These are phyloP conservation scores for Tillus elongatus DNA, from an alignment of 2,888 invertebrate species.

Conservation along the genomic window DNA sequence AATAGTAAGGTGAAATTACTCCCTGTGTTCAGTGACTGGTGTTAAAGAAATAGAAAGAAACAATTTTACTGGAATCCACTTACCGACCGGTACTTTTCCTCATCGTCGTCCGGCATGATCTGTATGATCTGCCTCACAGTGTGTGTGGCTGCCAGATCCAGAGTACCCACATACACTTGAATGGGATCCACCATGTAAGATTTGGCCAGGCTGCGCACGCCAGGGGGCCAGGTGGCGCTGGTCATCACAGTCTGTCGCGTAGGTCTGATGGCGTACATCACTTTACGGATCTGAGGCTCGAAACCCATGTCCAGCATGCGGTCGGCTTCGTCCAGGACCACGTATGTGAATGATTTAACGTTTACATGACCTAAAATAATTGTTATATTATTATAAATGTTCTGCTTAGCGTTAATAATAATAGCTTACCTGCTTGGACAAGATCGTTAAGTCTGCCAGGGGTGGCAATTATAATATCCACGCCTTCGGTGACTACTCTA, in stretches of 20 bases:
- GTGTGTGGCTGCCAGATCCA: conserved; percentile 83
- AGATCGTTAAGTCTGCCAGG: conserved; percentile 90
- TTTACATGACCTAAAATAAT: conserved; percentile 51
- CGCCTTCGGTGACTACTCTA: conserved; percentile 61
- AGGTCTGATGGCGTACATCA: conserved; percentile 70
- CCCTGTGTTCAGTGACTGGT: too few species aligned
- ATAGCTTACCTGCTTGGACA: conserved; percentile 48
- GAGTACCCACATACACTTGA: conserved; percentile 80
- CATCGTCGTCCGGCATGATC: conserved; percentile 59
- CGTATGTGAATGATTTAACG: conserved; percentile 71
- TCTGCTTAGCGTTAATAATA: too few species aligned
- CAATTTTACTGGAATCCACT: too few species aligned
- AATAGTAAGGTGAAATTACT: too few species aligned
- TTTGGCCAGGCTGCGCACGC: conserved; percentile 74
- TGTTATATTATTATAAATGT: too few species aligned
- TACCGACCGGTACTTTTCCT: too few species aligned
- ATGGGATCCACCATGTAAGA: conserved; percentile 84
- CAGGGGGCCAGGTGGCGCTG: conserved; percentile 89
- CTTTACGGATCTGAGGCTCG: conserved; percentile 79
- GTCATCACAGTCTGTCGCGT: conserved; percentile 96
- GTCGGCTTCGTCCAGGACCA: conserved; percentile 88
- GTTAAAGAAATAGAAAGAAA: too few species aligned
- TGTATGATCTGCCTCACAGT: conserved; percentile 74
- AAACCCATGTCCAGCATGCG: conserved; percentile 84
- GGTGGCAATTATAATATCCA: conserved; percentile 91